Evolutionary conservation across 2,113 vertebrate species (phyloP).

Genomic region (Oriolus oriolus): DNA sequence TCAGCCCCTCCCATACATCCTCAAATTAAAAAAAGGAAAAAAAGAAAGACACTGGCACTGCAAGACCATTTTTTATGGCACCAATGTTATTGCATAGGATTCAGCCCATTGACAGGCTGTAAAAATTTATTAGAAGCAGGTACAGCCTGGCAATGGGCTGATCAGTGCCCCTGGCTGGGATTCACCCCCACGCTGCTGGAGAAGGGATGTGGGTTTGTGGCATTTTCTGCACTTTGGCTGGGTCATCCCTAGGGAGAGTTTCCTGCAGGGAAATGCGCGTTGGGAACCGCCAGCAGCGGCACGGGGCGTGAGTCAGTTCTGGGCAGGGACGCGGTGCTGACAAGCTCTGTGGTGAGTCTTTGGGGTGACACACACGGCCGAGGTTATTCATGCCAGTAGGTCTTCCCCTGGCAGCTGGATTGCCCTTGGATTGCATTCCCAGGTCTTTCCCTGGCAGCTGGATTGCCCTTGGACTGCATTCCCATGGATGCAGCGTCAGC

Average conservation of each 20-base stretch:
- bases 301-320: accelerated
- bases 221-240: accelerated
- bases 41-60: conserved; percentile 15
- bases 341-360: neutral
- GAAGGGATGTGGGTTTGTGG: neutral
- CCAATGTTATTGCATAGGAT: conserved; percentile 38
- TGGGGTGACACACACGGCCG: neutral
- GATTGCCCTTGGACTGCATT: neutral
- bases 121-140: conserved; percentile 70
- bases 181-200: neutral
- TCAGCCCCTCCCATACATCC: neutral
- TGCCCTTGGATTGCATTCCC: neutral
- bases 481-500: accelerated
- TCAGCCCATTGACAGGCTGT: conserved; percentile 51
- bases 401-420: neutral
- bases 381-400: accelerated
- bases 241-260: accelerated
- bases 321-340: neutral
- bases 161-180: conserved; percentile 7
- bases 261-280: neutral
- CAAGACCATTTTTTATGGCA: conserved; percentile 44
- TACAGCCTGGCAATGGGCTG: neutral
- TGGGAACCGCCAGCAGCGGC: accelerated
- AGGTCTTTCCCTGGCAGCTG: neutral
- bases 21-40: neutral